phyloP scores from a whole-genome alignment of 2,797 vertebrate genomes.

The Pitangus sulphuratus region DNA sequence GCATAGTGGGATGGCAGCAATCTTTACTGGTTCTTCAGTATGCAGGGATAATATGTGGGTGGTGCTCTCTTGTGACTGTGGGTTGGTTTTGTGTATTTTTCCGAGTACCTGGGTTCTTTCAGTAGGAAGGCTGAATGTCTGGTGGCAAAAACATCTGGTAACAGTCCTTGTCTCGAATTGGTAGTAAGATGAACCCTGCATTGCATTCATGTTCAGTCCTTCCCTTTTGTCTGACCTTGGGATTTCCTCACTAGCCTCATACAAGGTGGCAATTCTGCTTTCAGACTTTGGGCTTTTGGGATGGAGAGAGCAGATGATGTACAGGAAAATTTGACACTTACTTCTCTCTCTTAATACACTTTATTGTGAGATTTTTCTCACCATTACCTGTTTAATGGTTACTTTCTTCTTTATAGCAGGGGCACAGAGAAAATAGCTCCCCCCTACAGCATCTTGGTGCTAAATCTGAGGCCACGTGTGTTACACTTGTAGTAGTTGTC shows the following conservation, averaged over 20 bases:
- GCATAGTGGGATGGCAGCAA: neutral
- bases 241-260: neutral
- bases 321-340: neutral
- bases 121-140: neutral
- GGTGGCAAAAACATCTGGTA: neutral
- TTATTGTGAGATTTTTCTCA: neutral
- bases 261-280: neutral
- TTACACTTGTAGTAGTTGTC: neutral
- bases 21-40: neutral
- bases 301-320: neutral
- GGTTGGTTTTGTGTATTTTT: neutral
- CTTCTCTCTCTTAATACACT: neutral
- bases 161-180: neutral
- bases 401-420: neutral
- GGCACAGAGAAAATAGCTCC: neutral
- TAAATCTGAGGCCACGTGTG: neutral
- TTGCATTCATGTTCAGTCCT: neutral
- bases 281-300: neutral
- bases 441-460: neutral
- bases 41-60: neutral
- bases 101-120: neutral
- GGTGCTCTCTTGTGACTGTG: accelerated
- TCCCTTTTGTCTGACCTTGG: neutral
- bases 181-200: neutral
- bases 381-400: neutral